Conservation (phyloP, 2,113 vertebrate species). For the Bothrops jararaca region DNA sequence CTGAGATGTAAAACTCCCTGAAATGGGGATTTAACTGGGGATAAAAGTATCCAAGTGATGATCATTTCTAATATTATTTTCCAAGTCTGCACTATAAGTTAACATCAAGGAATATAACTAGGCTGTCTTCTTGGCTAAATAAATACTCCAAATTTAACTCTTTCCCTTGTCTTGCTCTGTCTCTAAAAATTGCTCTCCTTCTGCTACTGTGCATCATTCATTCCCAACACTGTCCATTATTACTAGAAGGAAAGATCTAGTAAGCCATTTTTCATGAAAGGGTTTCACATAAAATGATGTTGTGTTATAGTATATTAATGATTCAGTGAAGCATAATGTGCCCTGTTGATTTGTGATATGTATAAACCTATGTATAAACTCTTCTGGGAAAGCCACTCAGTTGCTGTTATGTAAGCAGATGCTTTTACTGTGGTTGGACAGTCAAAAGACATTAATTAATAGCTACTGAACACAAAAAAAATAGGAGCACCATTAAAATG, state of each 20-base stretch:
- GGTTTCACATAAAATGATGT: slow-evolving; percentile 10
- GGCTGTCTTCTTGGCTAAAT: background rate
- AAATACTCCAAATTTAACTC: slow-evolving; percentile 1
- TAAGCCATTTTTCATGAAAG: slow-evolving; percentile 22
- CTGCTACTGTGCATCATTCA: slow-evolving; percentile 38
- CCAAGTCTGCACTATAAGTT: background rate
- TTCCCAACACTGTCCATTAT: slow-evolving; percentile 28
- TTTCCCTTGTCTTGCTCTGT: slow-evolving; percentile 4
- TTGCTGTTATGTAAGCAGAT: background rate
- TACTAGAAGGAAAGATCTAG: slow-evolving; percentile 17
- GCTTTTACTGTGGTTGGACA: background rate
- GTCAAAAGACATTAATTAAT: background rate
- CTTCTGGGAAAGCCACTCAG: background rate
- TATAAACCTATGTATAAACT: background rate
- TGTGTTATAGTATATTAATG: accelerated
- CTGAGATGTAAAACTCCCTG: slow-evolving; percentile 3
- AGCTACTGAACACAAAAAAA: background rate
- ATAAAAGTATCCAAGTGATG: background rate
- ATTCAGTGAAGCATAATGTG: background rate
- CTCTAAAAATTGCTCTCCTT: slow-evolving; percentile 1
- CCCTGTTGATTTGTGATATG: background rate
- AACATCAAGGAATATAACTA: background rate
- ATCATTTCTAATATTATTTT: background rate
- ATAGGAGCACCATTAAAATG: background rate
- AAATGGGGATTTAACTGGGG: background rate